Evolutionary conservation across 2,113 vertebrate genomes (phyloP).

Genomic region (Phylloscopus whistleri): DNA sequence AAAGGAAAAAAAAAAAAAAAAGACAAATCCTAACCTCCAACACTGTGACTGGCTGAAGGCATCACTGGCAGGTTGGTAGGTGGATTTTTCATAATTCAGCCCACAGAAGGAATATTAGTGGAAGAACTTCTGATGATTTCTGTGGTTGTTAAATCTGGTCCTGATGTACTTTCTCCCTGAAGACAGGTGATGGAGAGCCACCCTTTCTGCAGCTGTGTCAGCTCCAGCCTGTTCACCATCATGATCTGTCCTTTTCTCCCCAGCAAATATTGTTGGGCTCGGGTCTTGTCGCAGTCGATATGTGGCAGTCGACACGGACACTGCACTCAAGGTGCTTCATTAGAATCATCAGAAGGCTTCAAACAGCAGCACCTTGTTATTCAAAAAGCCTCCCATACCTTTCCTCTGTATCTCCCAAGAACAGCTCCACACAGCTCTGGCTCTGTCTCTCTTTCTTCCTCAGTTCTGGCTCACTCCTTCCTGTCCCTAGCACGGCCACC

Average conservation of each 20-base stretch:
- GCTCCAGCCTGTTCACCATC: not conserved
- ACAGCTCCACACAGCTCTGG: no score
- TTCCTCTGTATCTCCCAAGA: no score
- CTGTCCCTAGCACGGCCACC: no score
- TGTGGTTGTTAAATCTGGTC: not conserved
- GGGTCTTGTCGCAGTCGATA: not conserved
- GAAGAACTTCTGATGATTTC: not conserved
- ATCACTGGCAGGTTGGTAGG: not conserved
- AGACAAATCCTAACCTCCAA: not conserved
- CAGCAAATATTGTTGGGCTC: accelerated
- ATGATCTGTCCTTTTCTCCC: not conserved
- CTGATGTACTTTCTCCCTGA: not conserved
- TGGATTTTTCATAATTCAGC: not conserved
- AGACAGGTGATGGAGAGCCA: not conserved
- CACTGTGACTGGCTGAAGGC: not conserved
- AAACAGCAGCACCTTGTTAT: no score
- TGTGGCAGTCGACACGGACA: no score
- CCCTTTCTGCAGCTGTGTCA: not conserved
- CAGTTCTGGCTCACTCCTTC: no score
- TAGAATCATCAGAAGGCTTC: no score
- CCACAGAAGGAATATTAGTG: not conserved
- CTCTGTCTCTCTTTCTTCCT: no score
- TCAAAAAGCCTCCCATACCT: no score
- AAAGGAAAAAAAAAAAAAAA: not conserved
- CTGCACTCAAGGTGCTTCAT: no score